Percentiles rank a stretch among this genome's conserved stretches.
phyloP scores from a whole-genome alignment of 1,140 invertebrate genomes.

The Cephus cinctus region DNA sequence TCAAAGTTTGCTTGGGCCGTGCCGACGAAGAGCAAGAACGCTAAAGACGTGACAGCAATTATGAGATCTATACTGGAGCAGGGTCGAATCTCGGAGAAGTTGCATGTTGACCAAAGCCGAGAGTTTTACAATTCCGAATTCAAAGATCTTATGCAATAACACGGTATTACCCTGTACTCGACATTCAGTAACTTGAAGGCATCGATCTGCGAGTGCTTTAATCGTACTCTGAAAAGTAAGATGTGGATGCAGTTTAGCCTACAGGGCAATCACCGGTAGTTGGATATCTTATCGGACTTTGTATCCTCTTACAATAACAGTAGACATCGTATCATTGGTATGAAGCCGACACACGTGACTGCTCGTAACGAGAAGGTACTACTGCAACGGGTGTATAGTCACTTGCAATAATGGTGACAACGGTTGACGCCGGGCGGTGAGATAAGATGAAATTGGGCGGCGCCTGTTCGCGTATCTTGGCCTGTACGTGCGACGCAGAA shows the following conservation, averaged over 20 bases:
- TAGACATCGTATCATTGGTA: constrained; percentile 37
- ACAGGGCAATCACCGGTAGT: constrained; percentile 33
- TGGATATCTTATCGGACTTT: no score
- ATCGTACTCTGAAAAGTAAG: constrained; percentile 45
- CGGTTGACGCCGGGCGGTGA: no score
- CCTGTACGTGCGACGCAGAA: no score
- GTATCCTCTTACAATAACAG: constrained; percentile 45
- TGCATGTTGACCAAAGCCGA: constrained; percentile 18
- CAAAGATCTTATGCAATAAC: constrained; percentile 30
- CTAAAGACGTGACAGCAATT: constrained; percentile 13
- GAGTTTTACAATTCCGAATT: constrained; percentile 40
- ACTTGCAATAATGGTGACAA: no score
- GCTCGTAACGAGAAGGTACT: constrained; percentile 13
- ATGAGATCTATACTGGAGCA: neutral
- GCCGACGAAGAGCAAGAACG: constrained; percentile 35
- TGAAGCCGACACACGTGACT: constrained; percentile 29
- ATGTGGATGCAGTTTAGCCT: constrained; percentile 43
- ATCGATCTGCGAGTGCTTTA: constrained; percentile 46
- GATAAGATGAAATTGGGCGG: no score
- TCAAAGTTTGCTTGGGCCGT: constrained; percentile 40
- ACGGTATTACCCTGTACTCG: constrained; percentile 37
- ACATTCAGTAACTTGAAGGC: constrained; percentile 45
- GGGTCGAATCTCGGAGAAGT: constrained; percentile 5
- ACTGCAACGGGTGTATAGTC: constrained; percentile 9
- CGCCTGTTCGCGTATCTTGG: no score